Conservation (phyloP, 2,797 vertebrate species). For the Macrochelys suwanniensis region DNA sequence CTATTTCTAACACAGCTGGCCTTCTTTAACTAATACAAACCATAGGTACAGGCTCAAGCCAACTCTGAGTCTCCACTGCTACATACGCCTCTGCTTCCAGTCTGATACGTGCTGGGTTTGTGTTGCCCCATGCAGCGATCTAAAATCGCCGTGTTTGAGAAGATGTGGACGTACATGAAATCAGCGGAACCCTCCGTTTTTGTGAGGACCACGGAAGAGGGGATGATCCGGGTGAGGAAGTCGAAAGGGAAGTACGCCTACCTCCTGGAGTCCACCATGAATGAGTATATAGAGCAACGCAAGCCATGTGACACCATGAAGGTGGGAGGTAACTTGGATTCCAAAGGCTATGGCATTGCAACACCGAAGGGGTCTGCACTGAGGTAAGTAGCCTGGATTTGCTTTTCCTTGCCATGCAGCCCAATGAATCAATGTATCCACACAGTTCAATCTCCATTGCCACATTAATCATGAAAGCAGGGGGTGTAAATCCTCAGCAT, state of each 20-base stretch:
- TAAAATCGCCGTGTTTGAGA: slow-evolving; percentile 99
- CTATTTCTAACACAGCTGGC: neutral
- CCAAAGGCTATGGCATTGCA: slow-evolving; percentile 99
- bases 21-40: slow-evolving; percentile 37
- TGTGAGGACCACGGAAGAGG: slow-evolving; percentile 97
- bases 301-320: slow-evolving; percentile 99
- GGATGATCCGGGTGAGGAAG: slow-evolving; percentile 96
- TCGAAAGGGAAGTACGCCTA: slow-evolving; percentile 99
- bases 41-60: slow-evolving; percentile 39
- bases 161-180: slow-evolving; percentile 99
- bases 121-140: slow-evolving; percentile 88
- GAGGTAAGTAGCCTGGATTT: slow-evolving; percentile 89
- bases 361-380: slow-evolving; percentile 97
- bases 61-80: slow-evolving; percentile 60
- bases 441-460: slow-evolving; percentile 67
- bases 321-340: slow-evolving; percentile 99
- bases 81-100: slow-evolving; percentile 6
- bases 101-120: slow-evolving; percentile 57
- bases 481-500: neutral
- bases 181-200: slow-evolving; percentile 98
- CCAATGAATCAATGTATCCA: slow-evolving; percentile 62
- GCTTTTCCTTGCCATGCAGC: slow-evolving; percentile 59
- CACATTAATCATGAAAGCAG: slow-evolving; percentile 37
- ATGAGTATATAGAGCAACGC: slow-evolving; percentile 98
- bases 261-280: slow-evolving; percentile 99